These are phyloP conservation scores for Lacanobia wlatinum DNA, from an alignment of 2,888 invertebrate genomes.

Conservation along the genomic window DNA sequence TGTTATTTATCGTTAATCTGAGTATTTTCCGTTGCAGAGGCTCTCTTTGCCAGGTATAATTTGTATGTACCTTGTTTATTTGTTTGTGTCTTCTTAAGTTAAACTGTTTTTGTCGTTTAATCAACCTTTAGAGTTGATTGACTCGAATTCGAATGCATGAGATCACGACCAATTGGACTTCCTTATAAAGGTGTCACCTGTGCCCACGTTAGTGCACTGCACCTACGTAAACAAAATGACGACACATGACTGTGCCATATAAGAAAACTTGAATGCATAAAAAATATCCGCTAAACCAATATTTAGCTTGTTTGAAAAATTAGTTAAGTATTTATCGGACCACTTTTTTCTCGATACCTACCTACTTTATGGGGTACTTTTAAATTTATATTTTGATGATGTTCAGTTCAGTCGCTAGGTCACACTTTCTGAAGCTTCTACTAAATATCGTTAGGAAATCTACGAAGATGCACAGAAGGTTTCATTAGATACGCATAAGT, in stretches of 20 bases:
- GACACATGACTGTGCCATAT: background rate
- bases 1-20: slow-evolving; percentile 29
- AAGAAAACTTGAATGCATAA: slow-evolving; percentile 4
- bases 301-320: slow-evolving; percentile 1
- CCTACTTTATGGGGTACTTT: background rate
- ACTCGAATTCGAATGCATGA: slow-evolving; percentile 42
- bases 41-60: slow-evolving; percentile 1
- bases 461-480: background rate
- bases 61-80: slow-evolving; percentile 2
- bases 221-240: slow-evolving; percentile 3
- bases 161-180: slow-evolving; percentile 43
- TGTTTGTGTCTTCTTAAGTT: background rate
- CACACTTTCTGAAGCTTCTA: slow-evolving; percentile 10
- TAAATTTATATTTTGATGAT: slow-evolving; percentile 9
- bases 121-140: slow-evolving; percentile 35
- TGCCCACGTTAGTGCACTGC: slow-evolving; percentile 34
- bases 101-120: background rate
- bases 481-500: slow-evolving; percentile 1
- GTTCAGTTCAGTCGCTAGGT: background rate
- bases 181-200: slow-evolving; percentile 43
- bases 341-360: background rate
- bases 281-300: background rate
- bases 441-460: slow-evolving; percentile 18
- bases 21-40: slow-evolving; percentile 30
- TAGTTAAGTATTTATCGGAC: background rate